Evolutionary conservation across 2,888 invertebrate species (phyloP).

Genomic region (Sesia apiformis): DNA sequence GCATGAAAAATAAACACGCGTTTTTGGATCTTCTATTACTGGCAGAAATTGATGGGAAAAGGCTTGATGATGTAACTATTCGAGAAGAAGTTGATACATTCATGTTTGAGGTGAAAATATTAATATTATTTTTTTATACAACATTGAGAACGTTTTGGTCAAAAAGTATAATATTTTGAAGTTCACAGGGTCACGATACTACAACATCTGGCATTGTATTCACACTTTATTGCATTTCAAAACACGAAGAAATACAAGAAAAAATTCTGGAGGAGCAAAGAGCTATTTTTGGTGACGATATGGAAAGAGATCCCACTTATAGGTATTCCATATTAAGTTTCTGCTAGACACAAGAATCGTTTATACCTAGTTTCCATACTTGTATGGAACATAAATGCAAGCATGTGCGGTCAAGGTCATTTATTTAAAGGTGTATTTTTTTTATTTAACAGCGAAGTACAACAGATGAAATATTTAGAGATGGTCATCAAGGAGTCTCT

Average conservation of each 20-base stretch:
- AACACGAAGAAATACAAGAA: constrained; percentile 63
- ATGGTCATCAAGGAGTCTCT: constrained; percentile 69
- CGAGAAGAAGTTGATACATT: constrained; percentile 83
- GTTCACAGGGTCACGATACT: constrained; percentile 72
- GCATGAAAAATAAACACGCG: constrained; percentile 76
- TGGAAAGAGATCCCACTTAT: constrained; percentile 41
- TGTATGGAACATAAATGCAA: no score
- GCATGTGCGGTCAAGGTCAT: no score
- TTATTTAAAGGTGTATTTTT: no score
- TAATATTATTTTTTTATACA: neutral
- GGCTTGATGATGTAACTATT: constrained; percentile 74
- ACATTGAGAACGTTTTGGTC: neutral
- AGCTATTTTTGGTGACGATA: constrained; percentile 46
- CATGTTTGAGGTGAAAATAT: constrained; percentile 77
- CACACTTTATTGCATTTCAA: constrained; percentile 62
- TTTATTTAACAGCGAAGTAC: constrained; percentile 38
- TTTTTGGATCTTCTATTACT: constrained; percentile 80
- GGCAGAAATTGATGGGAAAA: constrained; percentile 73
- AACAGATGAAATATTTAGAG: constrained; percentile 71
- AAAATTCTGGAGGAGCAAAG: constrained; percentile 65
- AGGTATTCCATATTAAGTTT: constrained; percentile 24
- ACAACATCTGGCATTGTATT: constrained; percentile 74
- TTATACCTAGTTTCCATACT: no score
- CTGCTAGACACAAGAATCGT: no score
- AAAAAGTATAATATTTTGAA: neutral